Evolutionary conservation across 2,888 invertebrate species (phyloP), one percentile per base, ranked within the genome.

Genomic region (Drosophila sordidula): DNA sequence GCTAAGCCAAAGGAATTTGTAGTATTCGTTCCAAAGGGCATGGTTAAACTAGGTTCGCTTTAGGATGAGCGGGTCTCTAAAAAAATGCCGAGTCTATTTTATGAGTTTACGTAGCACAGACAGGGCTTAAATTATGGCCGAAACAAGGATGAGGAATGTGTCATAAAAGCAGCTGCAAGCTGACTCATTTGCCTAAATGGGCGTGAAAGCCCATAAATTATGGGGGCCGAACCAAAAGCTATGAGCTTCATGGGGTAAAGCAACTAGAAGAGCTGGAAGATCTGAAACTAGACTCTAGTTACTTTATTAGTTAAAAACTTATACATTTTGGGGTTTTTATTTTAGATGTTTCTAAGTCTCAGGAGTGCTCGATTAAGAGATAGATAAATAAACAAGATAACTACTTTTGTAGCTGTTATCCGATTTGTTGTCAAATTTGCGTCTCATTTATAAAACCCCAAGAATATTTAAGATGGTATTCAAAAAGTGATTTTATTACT

Each of bases 171-270:
- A 47, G 59, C 52, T 52, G 62, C 51, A 45, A 75, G 74, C 75
- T 75, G 75, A 75, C 62, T 75, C 75, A 75, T 75, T 75, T 76
- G 49, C 49, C 66, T 70, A 72, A 68, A 68, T 71, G 71, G 61
- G 70, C 47, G 63, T 74, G 64, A 67, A 74, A 41, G 25, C 57
- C 4, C 64, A 69, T 74, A 70, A 69, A 75, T 61, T 41, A 36
- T 52, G 38, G 12, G n/a, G 38, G 39, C 36, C 22, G 16, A 34
- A 32, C 45, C 38, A 41, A 51, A 51, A 75, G 55, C 57, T 34
- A 41, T 39, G n/a, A 47, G 29, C 32, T 32, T 18, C 18, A 32
- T 32, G 32, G 32, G 11, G 0, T 32, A 12, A 12, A 34, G 34
- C 4, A 34, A 4, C 0, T 4, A 12, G 34, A 4, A 34, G 34